phyloP scores from a whole-genome alignment of 37 sponge, comb jelly and placozoan species.

The Ephydatia muelleri region DNA sequence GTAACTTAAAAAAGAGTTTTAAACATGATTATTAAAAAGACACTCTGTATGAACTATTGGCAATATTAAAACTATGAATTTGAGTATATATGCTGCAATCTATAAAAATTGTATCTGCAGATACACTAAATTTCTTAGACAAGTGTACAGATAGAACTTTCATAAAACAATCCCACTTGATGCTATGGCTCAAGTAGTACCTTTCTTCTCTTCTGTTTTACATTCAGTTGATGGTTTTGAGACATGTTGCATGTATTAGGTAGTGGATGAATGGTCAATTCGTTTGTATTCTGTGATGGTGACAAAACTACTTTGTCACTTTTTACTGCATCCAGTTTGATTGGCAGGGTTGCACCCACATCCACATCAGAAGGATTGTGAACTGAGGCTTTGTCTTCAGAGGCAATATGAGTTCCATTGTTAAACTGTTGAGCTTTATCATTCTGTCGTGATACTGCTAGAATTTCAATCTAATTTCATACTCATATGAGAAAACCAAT shows the following conservation, averaged over 20 bases:
- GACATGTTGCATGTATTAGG: background rate
- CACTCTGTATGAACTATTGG: no score
- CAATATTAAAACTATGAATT: no score
- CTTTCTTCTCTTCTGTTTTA: no score
- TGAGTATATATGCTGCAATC: no score
- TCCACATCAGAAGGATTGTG: background rate
- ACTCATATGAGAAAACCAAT: background rate
- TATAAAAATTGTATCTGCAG: no score
- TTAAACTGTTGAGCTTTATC: background rate
- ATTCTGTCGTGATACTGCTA: background rate
- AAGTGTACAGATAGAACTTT: no score
- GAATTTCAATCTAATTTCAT: background rate
- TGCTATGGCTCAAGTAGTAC: no score
- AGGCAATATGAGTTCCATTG: background rate
- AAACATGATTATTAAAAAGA: no score
- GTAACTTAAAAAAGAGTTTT: no score
- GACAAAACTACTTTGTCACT: background rate
- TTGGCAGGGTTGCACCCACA: background rate
- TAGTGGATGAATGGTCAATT: background rate
- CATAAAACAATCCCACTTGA: no score
- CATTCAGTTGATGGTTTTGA: background rate
- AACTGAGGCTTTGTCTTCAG: background rate
- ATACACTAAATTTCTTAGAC: no score
- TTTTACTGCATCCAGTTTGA: background rate
- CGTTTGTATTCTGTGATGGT: background rate